phyloP scores from a whole-genome alignment of 2,888 invertebrate genomes.

The Meiosimyza platycephala region DNA sequence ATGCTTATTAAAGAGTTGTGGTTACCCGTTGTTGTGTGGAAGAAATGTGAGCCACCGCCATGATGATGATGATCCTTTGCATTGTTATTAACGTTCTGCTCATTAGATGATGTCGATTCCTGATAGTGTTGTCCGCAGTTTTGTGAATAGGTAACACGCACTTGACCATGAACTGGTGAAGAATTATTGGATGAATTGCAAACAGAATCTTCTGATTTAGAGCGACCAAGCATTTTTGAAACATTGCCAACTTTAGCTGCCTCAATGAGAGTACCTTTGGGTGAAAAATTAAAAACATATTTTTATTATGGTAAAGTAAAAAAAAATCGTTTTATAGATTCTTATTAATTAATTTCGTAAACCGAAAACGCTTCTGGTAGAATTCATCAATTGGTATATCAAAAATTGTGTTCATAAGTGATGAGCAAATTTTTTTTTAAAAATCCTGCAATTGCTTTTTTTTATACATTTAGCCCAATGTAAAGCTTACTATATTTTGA shows the following conservation, averaged over 20 bases:
- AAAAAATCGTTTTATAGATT: no score
- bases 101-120: slow-evolving; percentile 42
- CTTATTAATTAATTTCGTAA: no score
- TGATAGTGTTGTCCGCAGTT: slow-evolving; percentile 52
- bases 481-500: no score
- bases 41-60: slow-evolving; percentile 57
- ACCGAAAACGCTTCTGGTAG: no score
- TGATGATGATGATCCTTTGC: slow-evolving; percentile 28
- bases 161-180: slow-evolving; percentile 77
- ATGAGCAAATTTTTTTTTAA: not conserved
- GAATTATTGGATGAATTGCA: slow-evolving; percentile 72
- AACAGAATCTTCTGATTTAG: slow-evolving; percentile 87
- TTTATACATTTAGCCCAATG: no score
- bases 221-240: slow-evolving; percentile 82
- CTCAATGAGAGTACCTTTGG: slow-evolving; percentile 78
- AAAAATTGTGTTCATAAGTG: not conserved
- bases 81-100: slow-evolving; percentile 36
- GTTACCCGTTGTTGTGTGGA: slow-evolving; percentile 62
- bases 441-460: no score
- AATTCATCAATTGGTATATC: no score
- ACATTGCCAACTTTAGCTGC: slow-evolving; percentile 86
- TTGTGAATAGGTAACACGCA: slow-evolving; percentile 68
- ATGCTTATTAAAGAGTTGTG: not conserved
- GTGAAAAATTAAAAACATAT: not conserved
- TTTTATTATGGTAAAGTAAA: not conserved